phyloP scores from a whole-genome alignment of 2,888 invertebrate genomes.

The Noctua janthe region DNA sequence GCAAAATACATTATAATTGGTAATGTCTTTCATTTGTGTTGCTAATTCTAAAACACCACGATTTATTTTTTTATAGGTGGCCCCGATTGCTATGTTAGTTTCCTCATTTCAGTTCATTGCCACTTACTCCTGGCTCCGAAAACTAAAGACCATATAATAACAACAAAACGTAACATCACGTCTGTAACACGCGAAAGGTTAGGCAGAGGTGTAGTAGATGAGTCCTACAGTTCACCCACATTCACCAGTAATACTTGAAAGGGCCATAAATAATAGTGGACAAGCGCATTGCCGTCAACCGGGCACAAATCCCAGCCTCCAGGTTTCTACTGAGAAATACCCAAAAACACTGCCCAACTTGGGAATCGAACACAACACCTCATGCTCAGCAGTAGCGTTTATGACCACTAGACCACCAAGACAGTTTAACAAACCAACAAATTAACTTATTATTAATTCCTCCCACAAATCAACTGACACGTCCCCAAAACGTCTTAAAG shows the following conservation, averaged over 20 bases:
- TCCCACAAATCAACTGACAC: slow-evolving; percentile 11
- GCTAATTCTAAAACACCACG: background rate
- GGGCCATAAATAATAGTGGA: background rate
- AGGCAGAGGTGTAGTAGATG: background rate
- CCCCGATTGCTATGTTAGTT: background rate
- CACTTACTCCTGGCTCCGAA: too few species aligned
- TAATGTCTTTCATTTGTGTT: slow-evolving; percentile 10
- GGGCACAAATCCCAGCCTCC: background rate
- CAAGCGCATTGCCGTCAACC: background rate
- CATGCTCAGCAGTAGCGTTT: background rate
- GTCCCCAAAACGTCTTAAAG: slow-evolving; percentile 23
- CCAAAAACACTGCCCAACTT: background rate
- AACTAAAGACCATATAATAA: too few species aligned
- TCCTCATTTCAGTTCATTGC: background rate
- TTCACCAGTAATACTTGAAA: background rate
- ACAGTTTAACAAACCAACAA: background rate
- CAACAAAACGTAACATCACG: background rate
- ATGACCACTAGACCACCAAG: background rate
- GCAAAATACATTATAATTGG: slow-evolving; percentile 11
- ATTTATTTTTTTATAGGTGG: too few species aligned
- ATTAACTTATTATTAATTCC: background rate
- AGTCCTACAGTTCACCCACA: background rate
- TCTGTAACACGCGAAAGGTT: background rate
- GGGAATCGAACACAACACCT: background rate
- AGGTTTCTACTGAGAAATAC: background rate